Conservation (phyloP, 2,797 vertebrate genomes). For the Lycodopsis pacificus region DNA sequence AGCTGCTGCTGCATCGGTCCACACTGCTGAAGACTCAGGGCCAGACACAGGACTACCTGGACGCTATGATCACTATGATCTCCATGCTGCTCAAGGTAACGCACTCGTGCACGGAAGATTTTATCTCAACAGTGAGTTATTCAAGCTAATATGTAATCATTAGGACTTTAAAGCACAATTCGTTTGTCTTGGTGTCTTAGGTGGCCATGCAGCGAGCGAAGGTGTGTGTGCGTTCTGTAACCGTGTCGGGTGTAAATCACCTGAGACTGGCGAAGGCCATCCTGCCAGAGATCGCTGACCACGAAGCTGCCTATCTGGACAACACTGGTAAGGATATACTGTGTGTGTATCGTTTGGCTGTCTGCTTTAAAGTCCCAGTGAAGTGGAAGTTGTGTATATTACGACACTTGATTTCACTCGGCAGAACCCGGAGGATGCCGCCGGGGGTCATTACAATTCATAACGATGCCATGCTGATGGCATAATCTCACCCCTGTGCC, state of each 20-base stretch:
- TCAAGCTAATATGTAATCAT: neutral
- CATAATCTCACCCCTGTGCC: rapidly evolving
- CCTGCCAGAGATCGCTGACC: conserved; percentile 89
- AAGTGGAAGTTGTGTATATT: neutral
- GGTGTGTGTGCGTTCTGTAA: conserved; percentile 91
- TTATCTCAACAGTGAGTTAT: neutral
- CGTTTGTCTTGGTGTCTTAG: conserved; percentile 68
- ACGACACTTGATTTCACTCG: neutral
- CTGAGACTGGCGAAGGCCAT: conserved; percentile 90
- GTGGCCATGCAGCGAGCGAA: conserved; percentile 97
- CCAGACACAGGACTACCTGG: conserved; percentile 90
- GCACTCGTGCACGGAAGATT: neutral
- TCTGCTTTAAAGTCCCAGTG: neutral
- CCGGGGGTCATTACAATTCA: neutral
- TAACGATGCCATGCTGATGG: neutral
- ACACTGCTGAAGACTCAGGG: conserved; percentile 94
- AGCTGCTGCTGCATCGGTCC: conserved; percentile 95
- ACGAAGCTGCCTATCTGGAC: conserved; percentile 93
- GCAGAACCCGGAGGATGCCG: neutral
- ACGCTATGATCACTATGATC: conserved; percentile 94
- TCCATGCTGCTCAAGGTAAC: conserved; percentile 96
- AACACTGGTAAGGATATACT: conserved; percentile 85
- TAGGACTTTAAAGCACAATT: too few species aligned
- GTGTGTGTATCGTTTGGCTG: neutral
- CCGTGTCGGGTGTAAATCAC: conserved; percentile 88